Conservation (phyloP, 2,888 invertebrate species). For the Agapostemon virescens region DNA sequence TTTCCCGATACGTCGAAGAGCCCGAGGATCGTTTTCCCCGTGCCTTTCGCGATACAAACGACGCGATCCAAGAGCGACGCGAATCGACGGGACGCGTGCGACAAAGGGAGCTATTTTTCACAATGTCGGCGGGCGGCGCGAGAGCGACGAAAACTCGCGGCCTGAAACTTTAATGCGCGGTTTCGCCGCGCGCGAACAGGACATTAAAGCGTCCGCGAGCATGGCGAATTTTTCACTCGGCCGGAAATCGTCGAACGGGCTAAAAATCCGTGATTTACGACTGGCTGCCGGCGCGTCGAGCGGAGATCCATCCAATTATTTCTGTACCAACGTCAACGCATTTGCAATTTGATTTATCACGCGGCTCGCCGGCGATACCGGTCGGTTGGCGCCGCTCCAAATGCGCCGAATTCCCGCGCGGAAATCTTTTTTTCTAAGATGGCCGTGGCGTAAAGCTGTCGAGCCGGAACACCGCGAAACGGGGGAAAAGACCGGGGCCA, state of each 20-base stretch:
- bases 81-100: not conserved
- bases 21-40: not conserved
- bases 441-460: conserved; percentile 40
- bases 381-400: conserved; percentile 61
- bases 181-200: conserved; percentile 10
- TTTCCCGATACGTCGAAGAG: not conserved
- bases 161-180: conserved; percentile 10
- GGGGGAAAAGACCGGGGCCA: not conserved
- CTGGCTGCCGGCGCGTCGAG: conserved; percentile 26
- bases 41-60: not conserved
- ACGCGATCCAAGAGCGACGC: not conserved
- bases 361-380: conserved; percentile 22
- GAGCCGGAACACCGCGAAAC: not conserved
- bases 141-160: not conserved
- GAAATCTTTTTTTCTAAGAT: conserved; percentile 36
- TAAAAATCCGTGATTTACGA: conserved; percentile 59
- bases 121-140: too few species aligned
- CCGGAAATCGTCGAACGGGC: conserved; percentile 46
- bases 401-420: conserved; percentile 41
- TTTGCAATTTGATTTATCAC: conserved; percentile 64
- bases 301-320: conserved; percentile 64
- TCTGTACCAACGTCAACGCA: conserved; percentile 54
- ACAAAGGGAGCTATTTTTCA: not conserved
- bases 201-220: not conserved
- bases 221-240: conserved; percentile 17